Conservation (phyloP, 2,888 invertebrate genomes). For the Patella ulyssiponensis region DNA sequence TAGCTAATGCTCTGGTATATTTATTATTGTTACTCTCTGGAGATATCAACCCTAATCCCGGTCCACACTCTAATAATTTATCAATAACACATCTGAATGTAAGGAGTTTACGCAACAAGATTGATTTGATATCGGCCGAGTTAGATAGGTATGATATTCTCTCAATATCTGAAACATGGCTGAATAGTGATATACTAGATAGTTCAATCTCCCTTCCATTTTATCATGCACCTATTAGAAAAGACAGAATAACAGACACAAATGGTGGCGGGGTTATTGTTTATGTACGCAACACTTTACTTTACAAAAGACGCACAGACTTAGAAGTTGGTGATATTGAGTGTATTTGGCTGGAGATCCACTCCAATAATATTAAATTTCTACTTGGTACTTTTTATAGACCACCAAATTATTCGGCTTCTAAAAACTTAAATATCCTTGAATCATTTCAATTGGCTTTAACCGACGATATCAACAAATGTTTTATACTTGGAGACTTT, state of each 20-base stretch:
- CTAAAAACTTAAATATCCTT: not conserved
- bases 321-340: conserved; percentile 8
- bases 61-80: not conserved
- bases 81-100: conserved; percentile 13
- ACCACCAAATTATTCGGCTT: conserved; percentile 13
- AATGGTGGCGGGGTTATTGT: conserved; percentile 9
- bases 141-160: conserved; percentile 13
- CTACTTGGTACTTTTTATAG: conserved; percentile 18
- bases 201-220: not conserved
- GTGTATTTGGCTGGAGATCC: conserved; percentile 21
- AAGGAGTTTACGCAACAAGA: conserved; percentile 1
- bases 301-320: conserved; percentile 9
- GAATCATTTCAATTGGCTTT: not conserved
- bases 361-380: conserved; percentile 1
- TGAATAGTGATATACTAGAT: not conserved
- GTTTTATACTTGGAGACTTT: conserved; percentile 1
- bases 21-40: not conserved
- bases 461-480: not conserved
- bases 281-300: not conserved
- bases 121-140: not conserved
- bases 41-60: not conserved
- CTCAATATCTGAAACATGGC: conserved; percentile 12
- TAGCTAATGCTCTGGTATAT: not conserved
- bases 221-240: not conserved
- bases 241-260: not conserved